Evolutionary conservation across 2,113 vertebrate species (phyloP).

Genomic region (Oophaga pumilio): DNA sequence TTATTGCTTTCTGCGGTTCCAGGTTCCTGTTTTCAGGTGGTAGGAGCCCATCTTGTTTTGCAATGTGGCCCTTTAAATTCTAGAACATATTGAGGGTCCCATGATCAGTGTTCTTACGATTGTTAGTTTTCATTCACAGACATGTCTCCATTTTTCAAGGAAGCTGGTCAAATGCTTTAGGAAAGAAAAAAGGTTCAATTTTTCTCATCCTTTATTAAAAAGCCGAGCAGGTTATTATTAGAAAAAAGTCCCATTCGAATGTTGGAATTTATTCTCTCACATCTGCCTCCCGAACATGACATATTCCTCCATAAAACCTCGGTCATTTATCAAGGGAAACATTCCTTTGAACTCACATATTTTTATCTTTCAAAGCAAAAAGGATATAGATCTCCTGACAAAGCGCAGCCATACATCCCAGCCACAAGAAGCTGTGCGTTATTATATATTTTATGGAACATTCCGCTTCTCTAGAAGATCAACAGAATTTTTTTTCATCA

Average conservation of each 20-base stretch:
- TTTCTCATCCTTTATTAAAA: neutral
- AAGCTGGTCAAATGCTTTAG: neutral
- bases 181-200: neutral
- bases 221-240: neutral
- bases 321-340: constrained; percentile 1
- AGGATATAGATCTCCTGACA: constrained; percentile 9
- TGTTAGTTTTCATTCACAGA: neutral
- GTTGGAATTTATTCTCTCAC: neutral
- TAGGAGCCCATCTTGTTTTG: too few relatives aligned
- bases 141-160: neutral
- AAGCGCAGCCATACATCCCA: neutral
- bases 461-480: neutral
- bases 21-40: too few relatives aligned
- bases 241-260: neutral
- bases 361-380: constrained; percentile 30
- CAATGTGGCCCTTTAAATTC: too few relatives aligned
- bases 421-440: neutral
- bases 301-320: neutral
- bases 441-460: constrained; percentile 18
- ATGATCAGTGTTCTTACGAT: too few relatives aligned
- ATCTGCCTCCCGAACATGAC: constrained; percentile 16
- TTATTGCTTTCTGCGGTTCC: too few relatives aligned
- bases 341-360: constrained; percentile 21
- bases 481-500: constrained; percentile 7
- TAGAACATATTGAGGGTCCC: too few relatives aligned